Evolutionary conservation across 2,113 vertebrate genomes (phyloP).

Genomic region (Megaceryle torquata): DNA sequence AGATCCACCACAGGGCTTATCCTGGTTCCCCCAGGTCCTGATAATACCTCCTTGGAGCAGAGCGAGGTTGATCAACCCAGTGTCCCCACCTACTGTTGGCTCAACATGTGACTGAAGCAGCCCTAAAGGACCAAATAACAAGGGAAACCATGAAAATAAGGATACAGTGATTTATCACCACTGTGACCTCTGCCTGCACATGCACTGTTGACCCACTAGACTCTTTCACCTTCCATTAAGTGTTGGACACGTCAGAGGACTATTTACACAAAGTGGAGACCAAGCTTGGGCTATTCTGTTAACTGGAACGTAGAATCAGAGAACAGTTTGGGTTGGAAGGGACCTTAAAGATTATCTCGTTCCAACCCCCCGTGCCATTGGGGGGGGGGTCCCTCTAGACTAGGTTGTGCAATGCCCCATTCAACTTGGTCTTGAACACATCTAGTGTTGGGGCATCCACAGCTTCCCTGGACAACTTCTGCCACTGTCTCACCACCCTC

Average conservation of each 20-base stretch:
- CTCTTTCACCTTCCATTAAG: not conserved
- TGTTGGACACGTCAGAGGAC: not conserved
- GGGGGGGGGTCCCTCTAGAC: too few species aligned
- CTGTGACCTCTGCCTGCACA: not conserved
- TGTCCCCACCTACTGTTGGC: not conserved
- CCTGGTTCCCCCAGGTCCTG: not conserved
- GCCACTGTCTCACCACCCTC: too few species aligned
- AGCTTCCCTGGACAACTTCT: too few species aligned
- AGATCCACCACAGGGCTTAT: not conserved
- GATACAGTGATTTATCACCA: not conserved
- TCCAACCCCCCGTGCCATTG: too few species aligned
- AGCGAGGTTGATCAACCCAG: not conserved
- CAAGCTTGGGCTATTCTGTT: not conserved
- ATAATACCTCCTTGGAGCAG: not conserved
- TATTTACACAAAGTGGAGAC: not conserved
- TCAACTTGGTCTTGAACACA: too few species aligned
- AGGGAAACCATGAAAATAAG: not conserved
- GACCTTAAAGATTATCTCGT: too few species aligned
- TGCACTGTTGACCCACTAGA: not conserved
- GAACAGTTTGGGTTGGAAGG: too few species aligned
- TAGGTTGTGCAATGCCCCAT: too few species aligned
- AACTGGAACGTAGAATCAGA: not conserved
- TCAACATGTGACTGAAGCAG: not conserved
- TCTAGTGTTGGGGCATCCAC: too few species aligned
- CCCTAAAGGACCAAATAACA: not conserved